phyloP scores from a whole-genome alignment of 2,797 vertebrate genomes.

The Mycteria americana region DNA sequence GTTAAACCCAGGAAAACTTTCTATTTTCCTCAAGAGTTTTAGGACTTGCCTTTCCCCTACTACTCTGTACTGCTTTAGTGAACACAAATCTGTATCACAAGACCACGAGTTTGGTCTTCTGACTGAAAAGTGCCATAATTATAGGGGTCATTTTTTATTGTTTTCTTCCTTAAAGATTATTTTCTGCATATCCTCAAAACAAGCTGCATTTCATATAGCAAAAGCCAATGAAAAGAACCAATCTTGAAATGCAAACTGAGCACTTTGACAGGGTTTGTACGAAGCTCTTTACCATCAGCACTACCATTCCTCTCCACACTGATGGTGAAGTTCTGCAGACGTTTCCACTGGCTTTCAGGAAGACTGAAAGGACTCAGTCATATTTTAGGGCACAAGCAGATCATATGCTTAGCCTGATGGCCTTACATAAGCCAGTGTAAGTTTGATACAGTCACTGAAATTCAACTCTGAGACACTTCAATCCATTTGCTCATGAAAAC shows the following conservation, averaged over 20 bases:
- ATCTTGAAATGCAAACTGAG: rapidly evolving
- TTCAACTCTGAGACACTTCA: neutral
- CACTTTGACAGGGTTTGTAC: neutral
- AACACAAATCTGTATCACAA: neutral
- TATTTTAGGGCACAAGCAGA: neutral
- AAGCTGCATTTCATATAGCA: neutral
- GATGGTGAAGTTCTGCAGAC: neutral
- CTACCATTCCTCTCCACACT: rapidly evolving
- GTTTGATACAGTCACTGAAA: neutral
- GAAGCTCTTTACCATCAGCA: neutral
- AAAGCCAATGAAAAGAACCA: neutral
- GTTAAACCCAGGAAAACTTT: neutral
- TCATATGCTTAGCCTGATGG: neutral
- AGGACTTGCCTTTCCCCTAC: neutral
- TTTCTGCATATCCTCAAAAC: rapidly evolving
- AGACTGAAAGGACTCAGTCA: rapidly evolving
- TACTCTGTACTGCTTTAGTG: neutral
- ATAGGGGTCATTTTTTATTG: rapidly evolving
- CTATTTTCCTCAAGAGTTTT: neutral
- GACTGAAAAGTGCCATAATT: neutral
- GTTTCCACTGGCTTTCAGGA: neutral
- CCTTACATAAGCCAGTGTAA: neutral
- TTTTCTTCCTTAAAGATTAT: neutral
- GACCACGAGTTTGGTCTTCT: rapidly evolving
- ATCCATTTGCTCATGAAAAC: neutral